phyloP scores from a whole-genome alignment of 1,140 invertebrate genomes.

The Leptinotarsa lineolata region DNA sequence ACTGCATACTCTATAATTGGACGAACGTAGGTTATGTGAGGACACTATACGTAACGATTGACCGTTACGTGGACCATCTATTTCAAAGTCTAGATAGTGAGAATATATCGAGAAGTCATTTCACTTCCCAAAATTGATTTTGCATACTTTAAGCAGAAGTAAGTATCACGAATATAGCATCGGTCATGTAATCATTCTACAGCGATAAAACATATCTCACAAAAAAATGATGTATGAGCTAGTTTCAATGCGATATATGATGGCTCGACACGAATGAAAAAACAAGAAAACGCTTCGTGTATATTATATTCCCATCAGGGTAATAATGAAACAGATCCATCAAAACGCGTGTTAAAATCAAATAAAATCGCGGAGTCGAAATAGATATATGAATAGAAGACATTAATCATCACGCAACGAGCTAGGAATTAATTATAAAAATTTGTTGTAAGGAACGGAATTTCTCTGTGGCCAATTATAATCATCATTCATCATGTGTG shows the following conservation, averaged over 20 bases:
- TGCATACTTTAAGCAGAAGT: too few relatives aligned
- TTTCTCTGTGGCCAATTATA: slow-evolving; percentile 30
- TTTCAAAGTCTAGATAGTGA: too few relatives aligned
- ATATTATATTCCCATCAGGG: background rate
- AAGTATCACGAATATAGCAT: too few relatives aligned
- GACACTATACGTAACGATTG: too few relatives aligned
- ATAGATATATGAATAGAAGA: slow-evolving; percentile 24
- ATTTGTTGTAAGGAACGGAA: slow-evolving; percentile 1
- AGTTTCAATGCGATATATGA: background rate
- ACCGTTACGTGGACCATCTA: too few relatives aligned
- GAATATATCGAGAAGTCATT: too few relatives aligned
- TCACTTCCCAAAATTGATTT: too few relatives aligned
- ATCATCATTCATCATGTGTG: slow-evolving; percentile 35
- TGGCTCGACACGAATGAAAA: background rate
- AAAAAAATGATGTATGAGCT: slow-evolving; percentile 3
- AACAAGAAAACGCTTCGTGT: slow-evolving; percentile 1
- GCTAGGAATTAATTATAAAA: background rate
- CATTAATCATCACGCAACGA: slow-evolving; percentile 16
- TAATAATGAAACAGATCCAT: slow-evolving; percentile 13
- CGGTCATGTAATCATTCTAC: too few relatives aligned
- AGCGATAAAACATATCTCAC: background rate
- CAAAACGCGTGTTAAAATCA: slow-evolving; percentile 10
- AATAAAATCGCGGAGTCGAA: slow-evolving; percentile 15
- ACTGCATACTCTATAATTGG: too few relatives aligned
- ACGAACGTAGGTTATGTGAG: too few relatives aligned